phyloP scores from a whole-genome alignment of 2,113 vertebrate species.

The Tachuris rubrigastra region DNA sequence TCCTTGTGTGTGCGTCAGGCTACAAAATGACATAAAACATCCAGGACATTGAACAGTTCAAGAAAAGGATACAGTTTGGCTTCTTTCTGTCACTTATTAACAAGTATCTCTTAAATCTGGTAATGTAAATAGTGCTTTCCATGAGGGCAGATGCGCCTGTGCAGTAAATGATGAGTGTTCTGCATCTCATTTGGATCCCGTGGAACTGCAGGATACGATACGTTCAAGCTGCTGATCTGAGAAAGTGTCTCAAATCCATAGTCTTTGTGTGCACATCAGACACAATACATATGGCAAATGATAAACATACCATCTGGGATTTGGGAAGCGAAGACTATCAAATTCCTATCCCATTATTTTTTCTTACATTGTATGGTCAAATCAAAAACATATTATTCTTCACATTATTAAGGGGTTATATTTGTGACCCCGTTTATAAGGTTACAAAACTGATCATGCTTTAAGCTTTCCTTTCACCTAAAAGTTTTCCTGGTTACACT shows the following conservation, averaged over 20 bases:
- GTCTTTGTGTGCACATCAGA: conserved; percentile 18
- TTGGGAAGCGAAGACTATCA: conserved; percentile 25
- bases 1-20: background rate
- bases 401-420: conserved; percentile 21
- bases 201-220: background rate
- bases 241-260: background rate
- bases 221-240: conserved; percentile 18
- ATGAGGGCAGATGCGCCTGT: background rate
- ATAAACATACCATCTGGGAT: conserved; percentile 39
- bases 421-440: conserved; percentile 29
- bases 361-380: conserved; percentile 31
- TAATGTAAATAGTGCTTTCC: background rate
- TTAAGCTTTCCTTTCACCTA: conserved; percentile 30
- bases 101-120: background rate
- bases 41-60: background rate
- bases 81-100: background rate
- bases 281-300: conserved; percentile 45
- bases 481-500: conserved; percentile 46
- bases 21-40: background rate
- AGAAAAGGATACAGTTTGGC: background rate
- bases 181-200: background rate
- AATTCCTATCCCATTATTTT: conserved; percentile 42
- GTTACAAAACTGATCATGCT: background rate
- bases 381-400: conserved; percentile 45
- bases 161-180: background rate